phyloP scores from a whole-genome alignment of 2,113 vertebrate genomes.

The Macaca nemestrina region DNA sequence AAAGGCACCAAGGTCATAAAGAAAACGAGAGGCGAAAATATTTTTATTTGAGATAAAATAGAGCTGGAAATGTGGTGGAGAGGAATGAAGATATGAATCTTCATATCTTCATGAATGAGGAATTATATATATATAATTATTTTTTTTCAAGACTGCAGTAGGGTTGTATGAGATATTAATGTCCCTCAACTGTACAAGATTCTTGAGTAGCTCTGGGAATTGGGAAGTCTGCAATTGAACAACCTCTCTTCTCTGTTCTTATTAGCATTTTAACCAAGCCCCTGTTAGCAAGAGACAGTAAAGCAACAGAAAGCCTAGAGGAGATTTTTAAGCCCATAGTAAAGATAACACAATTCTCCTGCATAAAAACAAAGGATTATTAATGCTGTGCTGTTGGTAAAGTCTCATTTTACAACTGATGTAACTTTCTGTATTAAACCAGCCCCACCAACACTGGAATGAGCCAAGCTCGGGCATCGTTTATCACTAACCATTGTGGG shows the following conservation, averaged over 20 bases:
- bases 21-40: conserved; percentile 13
- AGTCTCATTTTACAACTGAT: conserved; percentile 32
- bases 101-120: no score
- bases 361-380: conserved; percentile 65
- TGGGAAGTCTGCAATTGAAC: conserved; percentile 68
- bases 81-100: background rate
- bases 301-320: conserved; percentile 65
- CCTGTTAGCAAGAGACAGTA: conserved; percentile 59
- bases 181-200: conserved; percentile 61
- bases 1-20: conserved; percentile 30
- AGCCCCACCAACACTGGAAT: background rate
- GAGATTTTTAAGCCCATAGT: conserved; percentile 51
- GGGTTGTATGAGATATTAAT: conserved; percentile 64
- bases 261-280: conserved; percentile 71
- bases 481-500: conserved; percentile 24
- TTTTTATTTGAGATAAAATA: conserved; percentile 54
- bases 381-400: conserved; percentile 43
- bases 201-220: conserved; percentile 71
- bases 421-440: conserved; percentile 48
- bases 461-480: background rate
- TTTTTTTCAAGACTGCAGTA: conserved; percentile 45
- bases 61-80: background rate
- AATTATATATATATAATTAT: background rate
- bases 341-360: conserved; percentile 49
- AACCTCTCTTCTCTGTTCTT: conserved; percentile 62